Conservation (phyloP, 2,113 vertebrate genomes). For the Bujurquina vittata region DNA sequence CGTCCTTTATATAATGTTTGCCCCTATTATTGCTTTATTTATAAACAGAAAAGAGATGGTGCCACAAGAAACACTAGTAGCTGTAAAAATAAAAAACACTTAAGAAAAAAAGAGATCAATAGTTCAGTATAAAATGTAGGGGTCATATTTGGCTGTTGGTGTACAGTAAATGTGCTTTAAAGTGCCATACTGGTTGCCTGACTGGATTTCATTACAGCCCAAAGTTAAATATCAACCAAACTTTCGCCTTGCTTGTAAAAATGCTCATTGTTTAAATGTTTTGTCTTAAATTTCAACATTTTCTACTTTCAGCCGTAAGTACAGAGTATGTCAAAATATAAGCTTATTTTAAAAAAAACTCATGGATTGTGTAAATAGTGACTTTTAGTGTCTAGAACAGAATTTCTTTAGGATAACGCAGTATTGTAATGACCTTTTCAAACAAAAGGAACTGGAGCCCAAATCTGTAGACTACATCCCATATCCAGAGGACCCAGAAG, state of each 20-base stretch:
- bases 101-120: not conserved
- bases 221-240: slow-evolving; percentile 64
- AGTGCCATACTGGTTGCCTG: slow-evolving; percentile 69
- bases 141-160: slow-evolving; percentile 53
- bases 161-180: slow-evolving; percentile 66
- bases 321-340: slow-evolving; percentile 83
- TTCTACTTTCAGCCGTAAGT: slow-evolving; percentile 81
- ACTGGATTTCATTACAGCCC: slow-evolving; percentile 52
- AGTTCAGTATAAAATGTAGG: not conserved
- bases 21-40: slow-evolving; percentile 2
- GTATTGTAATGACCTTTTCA: slow-evolving; percentile 66
- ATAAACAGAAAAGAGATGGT: not conserved
- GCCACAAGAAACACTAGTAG: slow-evolving; percentile 9
- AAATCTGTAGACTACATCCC: slow-evolving; percentile 78
- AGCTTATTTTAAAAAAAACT: slow-evolving; percentile 43
- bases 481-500: slow-evolving; percentile 33
- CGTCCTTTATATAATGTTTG: not conserved
- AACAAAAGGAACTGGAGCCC: slow-evolving; percentile 78
- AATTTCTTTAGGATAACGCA: slow-evolving; percentile 36
- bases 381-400: slow-evolving; percentile 44
- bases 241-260: slow-evolving; percentile 72
- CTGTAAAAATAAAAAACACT: not conserved
- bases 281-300: slow-evolving; percentile 55
- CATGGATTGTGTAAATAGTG: slow-evolving; percentile 69
- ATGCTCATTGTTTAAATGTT: slow-evolving; percentile 64